Evolutionary conservation across 1,140 invertebrate genomes (phyloP).

Genomic region (Drosophila sturtevanti): DNA sequence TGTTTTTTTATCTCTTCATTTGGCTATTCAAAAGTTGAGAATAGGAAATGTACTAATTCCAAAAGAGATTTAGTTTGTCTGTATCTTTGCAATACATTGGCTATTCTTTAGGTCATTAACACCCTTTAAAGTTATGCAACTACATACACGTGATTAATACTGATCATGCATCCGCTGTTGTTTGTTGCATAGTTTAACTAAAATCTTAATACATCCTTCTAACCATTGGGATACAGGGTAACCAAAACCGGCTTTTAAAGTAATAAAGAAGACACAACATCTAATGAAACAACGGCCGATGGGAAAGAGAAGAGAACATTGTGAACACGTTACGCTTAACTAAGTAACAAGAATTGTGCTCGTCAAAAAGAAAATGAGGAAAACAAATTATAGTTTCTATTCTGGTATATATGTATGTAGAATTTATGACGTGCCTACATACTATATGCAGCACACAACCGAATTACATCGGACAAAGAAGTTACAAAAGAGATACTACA

Average conservation of each 20-base stretch:
- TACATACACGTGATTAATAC: no score
- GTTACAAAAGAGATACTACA: no score
- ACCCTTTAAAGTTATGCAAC: no score
- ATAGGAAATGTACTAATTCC: neutral
- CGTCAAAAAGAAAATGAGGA: slow-evolving; percentile 31
- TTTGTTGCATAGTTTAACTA: no score
- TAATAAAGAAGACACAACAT: neutral
- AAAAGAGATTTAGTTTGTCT: neutral
- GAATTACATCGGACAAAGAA: no score
- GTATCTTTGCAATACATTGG: no score
- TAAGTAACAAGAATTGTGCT: slow-evolving; percentile 27
- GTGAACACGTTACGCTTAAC: slow-evolving; percentile 48
- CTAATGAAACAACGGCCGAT: slow-evolving; percentile 21
- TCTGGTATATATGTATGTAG: neutral
- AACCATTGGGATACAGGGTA: neutral
- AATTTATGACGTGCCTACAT: neutral
- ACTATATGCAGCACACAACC: neutral
- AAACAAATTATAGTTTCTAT: slow-evolving; percentile 32
- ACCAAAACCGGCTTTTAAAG: slow-evolving; percentile 4
- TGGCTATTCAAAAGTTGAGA: no score
- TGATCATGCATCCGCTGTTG: no score
- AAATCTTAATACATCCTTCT: neutral
- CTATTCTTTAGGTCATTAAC: no score
- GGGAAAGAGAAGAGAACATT: slow-evolving; percentile 30
- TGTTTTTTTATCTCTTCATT: no score